These are phyloP conservation scores for Huso huso DNA, from an alignment of 2,797 vertebrate genomes.

Conservation along the genomic window DNA sequence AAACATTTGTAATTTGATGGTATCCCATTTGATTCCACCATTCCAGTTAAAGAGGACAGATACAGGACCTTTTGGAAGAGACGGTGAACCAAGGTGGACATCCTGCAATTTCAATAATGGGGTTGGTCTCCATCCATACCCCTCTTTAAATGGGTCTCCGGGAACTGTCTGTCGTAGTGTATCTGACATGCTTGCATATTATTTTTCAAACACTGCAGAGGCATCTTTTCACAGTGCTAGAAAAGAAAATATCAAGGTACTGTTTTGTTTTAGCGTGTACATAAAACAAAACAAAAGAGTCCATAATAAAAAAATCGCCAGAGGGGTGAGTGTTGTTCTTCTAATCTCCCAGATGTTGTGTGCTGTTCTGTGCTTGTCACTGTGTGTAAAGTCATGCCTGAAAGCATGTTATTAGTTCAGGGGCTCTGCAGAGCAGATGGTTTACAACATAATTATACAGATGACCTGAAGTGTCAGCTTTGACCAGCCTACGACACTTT, in stretches of 20 bases:
- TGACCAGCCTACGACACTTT: neutral
- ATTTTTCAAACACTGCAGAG: neutral
- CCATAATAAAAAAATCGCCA: conserved; percentile 5
- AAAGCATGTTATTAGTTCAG: conserved; percentile 4
- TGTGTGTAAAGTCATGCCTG: conserved; percentile 27
- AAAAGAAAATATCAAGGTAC: neutral
- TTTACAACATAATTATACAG: neutral
- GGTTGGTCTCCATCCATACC: too few relatives aligned
- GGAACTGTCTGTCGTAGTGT: too few relatives aligned
- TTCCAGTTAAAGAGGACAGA: too few relatives aligned
- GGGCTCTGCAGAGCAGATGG: conserved; percentile 16
- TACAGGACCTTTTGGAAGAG: too few relatives aligned
- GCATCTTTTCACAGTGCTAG: conserved; percentile 1
- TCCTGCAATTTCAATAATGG: too few relatives aligned
- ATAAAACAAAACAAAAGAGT: neutral
- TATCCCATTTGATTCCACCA: too few relatives aligned
- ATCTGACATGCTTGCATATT: too few relatives aligned
- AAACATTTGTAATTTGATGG: too few relatives aligned
- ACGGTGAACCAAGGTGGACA: too few relatives aligned
- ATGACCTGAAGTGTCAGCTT: neutral
- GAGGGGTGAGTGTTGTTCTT: conserved; percentile 39
- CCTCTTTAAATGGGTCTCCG: too few relatives aligned
- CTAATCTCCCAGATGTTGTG: conserved; percentile 47
- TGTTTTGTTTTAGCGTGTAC: neutral
- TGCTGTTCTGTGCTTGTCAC: conserved; percentile 43